A percentile compares a stretch with the other conserved stretches of the same genome.
These are phyloP conservation scores for Epinephelus fuscoguttatus DNA, from an alignment of 2,113 vertebrate species.

Conservation along the genomic window DNA sequence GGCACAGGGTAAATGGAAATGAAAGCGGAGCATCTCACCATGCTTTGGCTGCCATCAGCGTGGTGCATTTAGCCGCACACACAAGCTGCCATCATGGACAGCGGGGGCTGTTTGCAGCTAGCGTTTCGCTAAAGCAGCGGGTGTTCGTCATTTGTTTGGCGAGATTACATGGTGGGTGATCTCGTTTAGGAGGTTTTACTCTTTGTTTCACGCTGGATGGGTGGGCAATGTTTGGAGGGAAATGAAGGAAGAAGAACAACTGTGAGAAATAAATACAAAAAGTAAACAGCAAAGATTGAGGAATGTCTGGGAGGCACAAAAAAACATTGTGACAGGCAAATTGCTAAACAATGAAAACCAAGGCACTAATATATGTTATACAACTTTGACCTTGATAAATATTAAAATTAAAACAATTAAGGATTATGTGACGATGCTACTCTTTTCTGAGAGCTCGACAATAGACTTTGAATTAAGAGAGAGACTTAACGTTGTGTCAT, in stretches of 20 bases:
- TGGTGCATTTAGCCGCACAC: conserved; percentile 62
- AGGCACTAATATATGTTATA: background rate
- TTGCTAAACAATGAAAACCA: conserved; percentile 5
- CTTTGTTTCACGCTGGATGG: conserved; percentile 71
- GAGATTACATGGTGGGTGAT: conserved; percentile 80
- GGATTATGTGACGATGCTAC: background rate
- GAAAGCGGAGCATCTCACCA: conserved; percentile 46
- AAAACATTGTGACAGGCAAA: conserved; percentile 11
- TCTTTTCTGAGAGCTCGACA: background rate
- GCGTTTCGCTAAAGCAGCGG: conserved; percentile 62
- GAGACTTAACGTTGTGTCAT: conserved; percentile 24
- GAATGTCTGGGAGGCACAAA: conserved; percentile 29
- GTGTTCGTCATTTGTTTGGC: conserved; percentile 75
- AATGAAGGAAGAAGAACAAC: conserved; percentile 59
- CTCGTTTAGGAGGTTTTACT: conserved; percentile 74
- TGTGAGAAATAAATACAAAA: conserved; percentile 57
- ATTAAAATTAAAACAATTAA: conserved; percentile 4
- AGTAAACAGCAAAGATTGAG: conserved; percentile 44
- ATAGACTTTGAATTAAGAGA: conserved; percentile 11
- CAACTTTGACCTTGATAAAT: conserved; percentile 6
- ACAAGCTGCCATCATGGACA: conserved; percentile 60
- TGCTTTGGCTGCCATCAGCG: conserved; percentile 61
- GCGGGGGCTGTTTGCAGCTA: conserved; percentile 59
- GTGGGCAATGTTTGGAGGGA: conserved; percentile 70
- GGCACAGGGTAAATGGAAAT: conserved; percentile 62